Conservation (phyloP, 2,113 vertebrate species). For the Mormyrus lacerda region DNA sequence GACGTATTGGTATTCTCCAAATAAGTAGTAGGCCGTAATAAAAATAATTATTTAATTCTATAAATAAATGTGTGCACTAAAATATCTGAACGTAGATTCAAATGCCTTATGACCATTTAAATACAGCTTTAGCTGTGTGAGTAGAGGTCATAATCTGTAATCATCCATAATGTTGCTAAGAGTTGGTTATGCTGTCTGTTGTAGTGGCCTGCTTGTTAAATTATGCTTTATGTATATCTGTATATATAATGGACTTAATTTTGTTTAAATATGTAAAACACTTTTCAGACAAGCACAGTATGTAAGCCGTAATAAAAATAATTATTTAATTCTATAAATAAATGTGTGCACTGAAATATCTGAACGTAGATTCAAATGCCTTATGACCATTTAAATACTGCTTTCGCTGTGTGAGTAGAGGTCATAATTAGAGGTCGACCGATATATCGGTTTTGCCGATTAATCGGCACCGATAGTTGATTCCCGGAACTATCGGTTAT, state of each 20-base stretch:
- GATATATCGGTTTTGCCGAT: too few relatives aligned
- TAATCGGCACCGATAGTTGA: too few relatives aligned
- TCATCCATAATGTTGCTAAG: background rate
- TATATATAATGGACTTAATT: too few relatives aligned
- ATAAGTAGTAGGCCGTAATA: too few relatives aligned
- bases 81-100: background rate
- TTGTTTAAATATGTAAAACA: too few relatives aligned
- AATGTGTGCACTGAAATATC: background rate
- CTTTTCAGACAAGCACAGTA: too few relatives aligned
- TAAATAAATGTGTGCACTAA: background rate
- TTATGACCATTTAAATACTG: background rate
- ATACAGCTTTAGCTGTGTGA: background rate
- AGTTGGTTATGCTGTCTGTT: background rate
- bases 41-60: background rate
- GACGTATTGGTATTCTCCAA: background rate
- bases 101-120: background rate
- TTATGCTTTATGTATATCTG: too few relatives aligned
- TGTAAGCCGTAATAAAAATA: too few relatives aligned
- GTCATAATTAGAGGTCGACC: too few relatives aligned
- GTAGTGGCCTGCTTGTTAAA: too few relatives aligned
- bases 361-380: background rate
- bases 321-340: background rate
- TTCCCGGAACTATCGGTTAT: too few relatives aligned
- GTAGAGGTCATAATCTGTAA: background rate
- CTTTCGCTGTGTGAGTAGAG: background rate